phyloP scores from a whole-genome alignment of 2,113 vertebrate genomes.

The Microcebus ravelobensis region DNA sequence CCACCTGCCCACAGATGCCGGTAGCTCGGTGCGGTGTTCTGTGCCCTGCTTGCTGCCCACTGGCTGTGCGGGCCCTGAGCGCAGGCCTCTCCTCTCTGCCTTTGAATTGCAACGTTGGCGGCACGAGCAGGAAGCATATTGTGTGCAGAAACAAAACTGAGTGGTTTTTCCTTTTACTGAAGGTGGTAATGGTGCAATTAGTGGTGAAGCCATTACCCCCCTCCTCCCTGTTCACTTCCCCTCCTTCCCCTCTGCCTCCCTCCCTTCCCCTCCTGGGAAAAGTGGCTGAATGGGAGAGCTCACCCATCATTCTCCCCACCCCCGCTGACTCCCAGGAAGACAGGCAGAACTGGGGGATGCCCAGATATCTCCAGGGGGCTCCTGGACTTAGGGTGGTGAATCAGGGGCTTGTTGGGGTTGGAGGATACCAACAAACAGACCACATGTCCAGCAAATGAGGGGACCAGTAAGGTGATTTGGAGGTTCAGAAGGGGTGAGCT shows the following conservation, averaged over 20 bases:
- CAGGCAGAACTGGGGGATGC: not conserved
- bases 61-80: not conserved
- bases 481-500: not conserved
- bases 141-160: slow-evolving; percentile 68
- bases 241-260: slow-evolving; percentile 72
- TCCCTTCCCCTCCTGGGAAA: slow-evolving; percentile 81
- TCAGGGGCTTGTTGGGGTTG: not conserved
- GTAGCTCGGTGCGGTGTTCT: not conserved
- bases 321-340: not conserved
- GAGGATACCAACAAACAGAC: not conserved
- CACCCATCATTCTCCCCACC: not conserved
- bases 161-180: slow-evolving; percentile 76
- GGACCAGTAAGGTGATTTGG: not conserved
- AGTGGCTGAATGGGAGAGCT: not conserved
- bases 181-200: slow-evolving; percentile 86
- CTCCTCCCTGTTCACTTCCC: slow-evolving; percentile 78
- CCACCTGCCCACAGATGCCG: not conserved
- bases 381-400: not conserved
- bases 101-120: slow-evolving; percentile 74
- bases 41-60: not conserved
- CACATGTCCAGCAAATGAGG: not conserved
- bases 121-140: slow-evolving; percentile 69
- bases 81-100: slow-evolving; percentile 58
- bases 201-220: slow-evolving; percentile 85
- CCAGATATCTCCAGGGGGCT: not conserved